A percentile compares a stretch with the other conserved stretches of the same genome.
phyloP scores from a whole-genome alignment of 2,888 invertebrate species.

The Norana najaformis region DNA sequence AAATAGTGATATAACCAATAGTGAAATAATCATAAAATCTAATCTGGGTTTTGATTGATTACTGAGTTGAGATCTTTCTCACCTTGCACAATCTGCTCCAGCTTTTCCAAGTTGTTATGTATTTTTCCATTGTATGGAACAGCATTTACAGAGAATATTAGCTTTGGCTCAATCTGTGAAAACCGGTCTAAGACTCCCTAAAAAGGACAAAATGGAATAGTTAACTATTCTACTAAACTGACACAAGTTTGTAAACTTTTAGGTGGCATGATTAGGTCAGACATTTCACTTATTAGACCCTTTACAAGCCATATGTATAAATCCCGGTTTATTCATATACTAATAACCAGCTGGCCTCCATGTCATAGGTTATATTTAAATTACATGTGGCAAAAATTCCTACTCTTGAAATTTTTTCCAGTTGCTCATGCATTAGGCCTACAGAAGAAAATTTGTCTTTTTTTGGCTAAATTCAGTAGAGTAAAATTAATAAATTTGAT shows the following conservation, averaged over 20 bases:
- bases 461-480: no score
- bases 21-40: not conserved
- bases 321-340: no score
- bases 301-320: no score
- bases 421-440: no score
- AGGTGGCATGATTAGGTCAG: not conserved
- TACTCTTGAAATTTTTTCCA: no score
- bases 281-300: no score
- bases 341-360: not conserved
- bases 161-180: constrained; percentile 65
- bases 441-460: no score
- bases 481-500: no score
- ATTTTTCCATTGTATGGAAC: constrained; percentile 67
- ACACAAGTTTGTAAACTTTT: not conserved
- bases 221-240: not conserved
- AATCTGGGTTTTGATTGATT: not conserved
- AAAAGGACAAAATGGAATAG: constrained; percentile 34
- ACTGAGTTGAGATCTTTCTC: not conserved
- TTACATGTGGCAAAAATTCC: no score
- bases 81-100: constrained; percentile 63
- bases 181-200: constrained; percentile 65
- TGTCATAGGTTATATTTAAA: not conserved
- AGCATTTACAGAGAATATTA: constrained; percentile 67
- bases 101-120: constrained; percentile 65
- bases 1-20: no score